Evolutionary conservation across 2,113 vertebrate species (phyloP), one percentile per base, ranked within the genome.

Genomic region (Nematolebias whitei): DNA sequence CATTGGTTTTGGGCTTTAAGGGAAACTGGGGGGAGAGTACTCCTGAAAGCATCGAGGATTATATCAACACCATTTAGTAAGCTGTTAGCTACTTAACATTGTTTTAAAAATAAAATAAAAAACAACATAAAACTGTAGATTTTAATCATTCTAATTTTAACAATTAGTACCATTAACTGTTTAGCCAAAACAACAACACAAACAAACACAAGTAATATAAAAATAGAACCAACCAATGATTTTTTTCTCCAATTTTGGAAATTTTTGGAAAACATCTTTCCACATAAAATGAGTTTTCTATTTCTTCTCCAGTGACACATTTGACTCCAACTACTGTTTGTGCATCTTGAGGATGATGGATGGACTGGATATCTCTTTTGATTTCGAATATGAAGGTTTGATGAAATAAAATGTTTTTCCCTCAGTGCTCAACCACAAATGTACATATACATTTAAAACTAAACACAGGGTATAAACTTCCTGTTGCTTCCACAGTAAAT

Each of bases 1-100:
- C 88, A 0, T 60, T 94, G 40, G 85, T 92, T 16, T 69, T 94
- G 49, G 93, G 93, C 35, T 94, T 92, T 63, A 93, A 94, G 72
- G 35, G 64, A 12, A 90, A 93, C 71, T 94, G 94, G 93, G 90
- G 85, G 61, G 80, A 86, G 0, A 88, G 86, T 71, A 44, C 73
- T 13, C 57, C 86, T 2, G 68, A 75, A n/a, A 83, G 64, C 47
- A 57, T 92, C 59, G 88, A 92, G 6, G 90, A 92, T 67, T 94
- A 93, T 8, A 86, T 91, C 52, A 88, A 79, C 67, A 92, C 93
- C 22, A 91, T 94, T 68, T 82, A 91, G 92, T 94, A 55, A 92
- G 92, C 72, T 35, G 20, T 2, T n/a, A 15, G n/a, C 24, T n/a
- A 44, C 2, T 29, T 1, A 4, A 4, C 11, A 2, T 15, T 6